These are phyloP conservation scores for Strigamia maritima DNA, from an alignment of 2,888 invertebrate genomes.

Conservation along the genomic window DNA sequence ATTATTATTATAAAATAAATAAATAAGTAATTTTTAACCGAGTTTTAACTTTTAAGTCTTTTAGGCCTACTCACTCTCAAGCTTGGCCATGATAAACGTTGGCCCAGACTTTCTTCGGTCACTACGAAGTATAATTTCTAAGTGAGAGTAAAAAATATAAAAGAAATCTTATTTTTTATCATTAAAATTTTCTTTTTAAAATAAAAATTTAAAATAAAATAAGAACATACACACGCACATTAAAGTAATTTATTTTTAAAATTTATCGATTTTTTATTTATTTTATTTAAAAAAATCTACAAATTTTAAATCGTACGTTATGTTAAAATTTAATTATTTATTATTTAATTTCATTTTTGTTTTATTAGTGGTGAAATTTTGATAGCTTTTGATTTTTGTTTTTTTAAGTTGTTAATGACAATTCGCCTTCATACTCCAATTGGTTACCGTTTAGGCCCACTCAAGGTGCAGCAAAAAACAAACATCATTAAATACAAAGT, in stretches of 20 bases:
- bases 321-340: too few species aligned
- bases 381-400: neutral
- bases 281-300: neutral
- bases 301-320: neutral
- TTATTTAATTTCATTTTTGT: too few species aligned
- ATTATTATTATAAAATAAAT: neutral
- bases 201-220: conserved; percentile 2
- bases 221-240: conserved; percentile 28
- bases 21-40: neutral
- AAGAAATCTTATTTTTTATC: neutral
- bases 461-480: neutral
- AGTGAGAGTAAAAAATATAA: conserved; percentile 35
- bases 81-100: conserved; percentile 36
- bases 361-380: neutral
- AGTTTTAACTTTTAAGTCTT: neutral
- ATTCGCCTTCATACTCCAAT: conserved; percentile 11
- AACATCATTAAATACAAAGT: neutral
- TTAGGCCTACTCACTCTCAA: conserved; percentile 37
- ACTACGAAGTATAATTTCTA: conserved; percentile 35
- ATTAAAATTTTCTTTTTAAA: neutral
- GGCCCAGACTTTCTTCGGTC: conserved; percentile 34
- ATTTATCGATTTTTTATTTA: conserved; percentile 8
- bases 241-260: conserved; percentile 1
- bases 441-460: neutral
- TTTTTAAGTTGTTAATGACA: conserved; percentile 14